A percentile compares a stretch with the other conserved stretches of the same genome.
Conservation (phyloP, 2,113 vertebrate genomes). For the Corvus moneduloides region DNA sequence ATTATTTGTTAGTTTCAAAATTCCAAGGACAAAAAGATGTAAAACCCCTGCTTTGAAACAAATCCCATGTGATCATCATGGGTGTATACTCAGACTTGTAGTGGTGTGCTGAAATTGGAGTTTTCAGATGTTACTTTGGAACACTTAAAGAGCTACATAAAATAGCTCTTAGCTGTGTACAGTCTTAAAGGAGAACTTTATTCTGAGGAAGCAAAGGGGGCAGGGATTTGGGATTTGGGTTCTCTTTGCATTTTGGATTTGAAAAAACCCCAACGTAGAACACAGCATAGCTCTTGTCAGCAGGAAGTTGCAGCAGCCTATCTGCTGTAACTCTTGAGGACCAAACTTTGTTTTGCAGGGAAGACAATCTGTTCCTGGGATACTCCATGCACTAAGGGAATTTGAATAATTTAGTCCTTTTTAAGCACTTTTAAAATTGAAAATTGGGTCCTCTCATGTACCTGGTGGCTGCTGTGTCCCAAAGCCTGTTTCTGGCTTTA, state of each 20-base stretch:
- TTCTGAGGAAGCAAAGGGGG: neutral
- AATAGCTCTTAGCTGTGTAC: neutral
- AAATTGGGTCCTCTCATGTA: neutral
- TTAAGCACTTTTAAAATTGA: neutral
- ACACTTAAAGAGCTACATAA: neutral
- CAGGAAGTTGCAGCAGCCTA: neutral
- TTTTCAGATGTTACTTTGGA: neutral
- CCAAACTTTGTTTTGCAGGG: neutral
- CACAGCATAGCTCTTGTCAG: neutral
- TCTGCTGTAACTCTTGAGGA: neutral
- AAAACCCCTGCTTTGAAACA: neutral
- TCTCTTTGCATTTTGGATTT: neutral
- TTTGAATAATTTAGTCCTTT: neutral
- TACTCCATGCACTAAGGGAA: neutral
- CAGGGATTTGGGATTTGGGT: neutral
- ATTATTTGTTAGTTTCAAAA: neutral
- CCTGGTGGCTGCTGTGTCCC: neutral
- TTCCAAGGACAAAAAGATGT: neutral
- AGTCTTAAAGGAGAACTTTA: neutral
- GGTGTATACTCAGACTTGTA: neutral
- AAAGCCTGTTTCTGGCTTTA: neutral
- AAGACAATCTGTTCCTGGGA: neutral
- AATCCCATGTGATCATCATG: neutral
- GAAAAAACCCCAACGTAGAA: rapidly evolving
- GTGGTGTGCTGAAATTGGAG: neutral